A percentile compares a stretch with the other conserved stretches of the same genome.
These are phyloP conservation scores for Chlamydotis undulata DNA, from an alignment of 2,113 vertebrate genomes.

Conservation along the genomic window DNA sequence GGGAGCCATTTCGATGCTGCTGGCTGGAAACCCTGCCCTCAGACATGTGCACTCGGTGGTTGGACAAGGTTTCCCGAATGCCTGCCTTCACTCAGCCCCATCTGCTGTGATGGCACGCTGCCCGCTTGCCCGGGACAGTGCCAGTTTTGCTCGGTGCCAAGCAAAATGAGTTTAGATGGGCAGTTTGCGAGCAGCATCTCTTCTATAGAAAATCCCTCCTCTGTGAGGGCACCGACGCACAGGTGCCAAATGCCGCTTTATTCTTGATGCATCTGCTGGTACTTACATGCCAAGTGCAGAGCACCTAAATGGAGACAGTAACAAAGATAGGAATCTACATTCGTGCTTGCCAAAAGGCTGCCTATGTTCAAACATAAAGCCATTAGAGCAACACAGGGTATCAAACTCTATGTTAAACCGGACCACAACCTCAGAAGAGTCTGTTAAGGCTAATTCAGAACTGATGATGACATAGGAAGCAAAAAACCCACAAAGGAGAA, in stretches of 20 bases:
- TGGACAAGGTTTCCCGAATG: background rate
- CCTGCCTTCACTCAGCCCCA: conserved; percentile 14
- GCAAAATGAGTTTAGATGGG: conserved; percentile 35
- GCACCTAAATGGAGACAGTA: background rate
- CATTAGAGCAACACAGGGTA: background rate
- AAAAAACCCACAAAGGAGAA: background rate
- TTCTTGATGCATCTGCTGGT: background rate
- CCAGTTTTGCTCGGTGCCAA: background rate
- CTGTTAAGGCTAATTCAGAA: background rate
- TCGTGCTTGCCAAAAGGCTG: background rate
- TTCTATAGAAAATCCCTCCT: background rate
- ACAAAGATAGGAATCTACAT: background rate
- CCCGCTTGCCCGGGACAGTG: background rate
- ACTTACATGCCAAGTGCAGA: background rate
- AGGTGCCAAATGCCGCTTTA: background rate
- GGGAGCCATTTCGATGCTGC: background rate
- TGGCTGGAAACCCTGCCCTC: conserved; percentile 7
- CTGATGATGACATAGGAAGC: background rate
- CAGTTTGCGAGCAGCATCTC: background rate
- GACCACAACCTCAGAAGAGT: background rate
- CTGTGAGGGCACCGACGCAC: background rate
- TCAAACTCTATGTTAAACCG: background rate
- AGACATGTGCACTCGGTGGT: background rate
- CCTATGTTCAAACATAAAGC: background rate
- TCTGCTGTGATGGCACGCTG: background rate